Percentiles rank a stretch among this genome's conserved stretches.
phyloP scores from a whole-genome alignment of 2,797 vertebrate species.

The Labeo calbasu region DNA sequence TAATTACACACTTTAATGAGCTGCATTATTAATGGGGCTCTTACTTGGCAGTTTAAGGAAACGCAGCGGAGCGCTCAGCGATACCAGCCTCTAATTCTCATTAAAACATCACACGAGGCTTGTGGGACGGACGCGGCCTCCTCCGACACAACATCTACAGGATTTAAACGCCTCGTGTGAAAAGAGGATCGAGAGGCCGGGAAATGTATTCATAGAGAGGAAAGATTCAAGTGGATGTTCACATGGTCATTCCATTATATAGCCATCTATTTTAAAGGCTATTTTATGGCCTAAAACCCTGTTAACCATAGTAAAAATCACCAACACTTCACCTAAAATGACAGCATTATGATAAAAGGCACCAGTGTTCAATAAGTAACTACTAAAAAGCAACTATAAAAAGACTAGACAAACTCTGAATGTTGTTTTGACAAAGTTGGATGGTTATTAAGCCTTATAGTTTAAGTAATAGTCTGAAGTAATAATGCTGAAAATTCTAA shows the following conservation, averaged over 20 bases:
- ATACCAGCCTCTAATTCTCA: constrained; percentile 81
- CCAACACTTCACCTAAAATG: background rate
- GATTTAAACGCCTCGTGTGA: constrained; percentile 58
- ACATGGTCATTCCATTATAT: background rate
- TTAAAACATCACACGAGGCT: constrained; percentile 95
- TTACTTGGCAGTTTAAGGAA: constrained; percentile 98
- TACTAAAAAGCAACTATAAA: background rate
- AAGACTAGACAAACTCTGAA: constrained; percentile 5
- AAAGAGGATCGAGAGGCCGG: background rate
- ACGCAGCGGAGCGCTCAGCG: constrained; percentile 87
- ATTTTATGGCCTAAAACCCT: background rate
- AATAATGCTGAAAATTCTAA: too few relatives aligned
- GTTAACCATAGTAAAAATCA: background rate
- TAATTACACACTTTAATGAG: constrained; percentile 99
- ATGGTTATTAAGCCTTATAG: too few relatives aligned
- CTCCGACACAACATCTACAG: constrained; percentile 85
- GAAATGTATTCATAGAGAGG: background rate
- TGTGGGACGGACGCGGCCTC: constrained; percentile 88
- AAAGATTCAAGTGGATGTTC: background rate
- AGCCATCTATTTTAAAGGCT: background rate
- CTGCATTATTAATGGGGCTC: constrained; percentile 99
- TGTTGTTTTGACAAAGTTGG: too few relatives aligned
- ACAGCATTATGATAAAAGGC: background rate
- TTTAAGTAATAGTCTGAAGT: too few relatives aligned
- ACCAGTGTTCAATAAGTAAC: background rate